Evolutionary conservation across 1,140 invertebrate genomes (phyloP).

Genomic region (Maconellicoccus hirsutus): DNA sequence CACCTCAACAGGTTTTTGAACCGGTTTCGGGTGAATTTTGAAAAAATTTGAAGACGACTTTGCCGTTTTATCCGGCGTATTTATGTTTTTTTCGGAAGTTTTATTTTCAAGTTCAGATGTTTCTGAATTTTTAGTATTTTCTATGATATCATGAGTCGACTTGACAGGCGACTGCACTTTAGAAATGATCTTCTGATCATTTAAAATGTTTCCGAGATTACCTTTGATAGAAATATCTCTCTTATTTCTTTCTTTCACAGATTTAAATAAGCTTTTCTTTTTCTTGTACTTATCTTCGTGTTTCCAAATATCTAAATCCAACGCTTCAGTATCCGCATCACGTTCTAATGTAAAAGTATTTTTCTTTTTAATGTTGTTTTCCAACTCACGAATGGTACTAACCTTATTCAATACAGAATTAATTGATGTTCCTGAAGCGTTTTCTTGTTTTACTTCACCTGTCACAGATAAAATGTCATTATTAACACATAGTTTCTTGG

Average conservation of each 20-base stretch:
- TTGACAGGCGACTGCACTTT: not conserved
- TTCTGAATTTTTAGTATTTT: too few relatives aligned
- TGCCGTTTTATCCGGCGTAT: too few relatives aligned
- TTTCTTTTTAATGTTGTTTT: not conserved
- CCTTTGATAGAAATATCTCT: not conserved
- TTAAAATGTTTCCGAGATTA: not conserved
- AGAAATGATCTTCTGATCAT: not conserved
- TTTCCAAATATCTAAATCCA: not conserved
- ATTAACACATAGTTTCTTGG: not conserved
- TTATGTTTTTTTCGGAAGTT: too few relatives aligned
- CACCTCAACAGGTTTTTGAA: too few relatives aligned
- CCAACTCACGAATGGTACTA: not conserved
- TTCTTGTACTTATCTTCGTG: not conserved
- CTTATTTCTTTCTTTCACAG: not conserved
- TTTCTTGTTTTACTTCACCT: not conserved
- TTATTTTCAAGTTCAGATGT: too few relatives aligned
- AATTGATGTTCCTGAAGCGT: not conserved
- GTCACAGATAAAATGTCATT: not conserved
- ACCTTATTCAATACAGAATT: not conserved
- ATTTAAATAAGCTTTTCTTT: not conserved
- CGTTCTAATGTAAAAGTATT: not conserved
- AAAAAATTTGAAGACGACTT: too few relatives aligned
- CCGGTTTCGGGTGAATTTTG: too few relatives aligned
- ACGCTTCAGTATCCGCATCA: not conserved
- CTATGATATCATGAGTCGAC: too few relatives aligned